Percentiles rank a stretch among this genome's conserved stretches.
phyloP scores from a whole-genome alignment of 2,888 invertebrate species.

The Microctonus hyperodae region DNA sequence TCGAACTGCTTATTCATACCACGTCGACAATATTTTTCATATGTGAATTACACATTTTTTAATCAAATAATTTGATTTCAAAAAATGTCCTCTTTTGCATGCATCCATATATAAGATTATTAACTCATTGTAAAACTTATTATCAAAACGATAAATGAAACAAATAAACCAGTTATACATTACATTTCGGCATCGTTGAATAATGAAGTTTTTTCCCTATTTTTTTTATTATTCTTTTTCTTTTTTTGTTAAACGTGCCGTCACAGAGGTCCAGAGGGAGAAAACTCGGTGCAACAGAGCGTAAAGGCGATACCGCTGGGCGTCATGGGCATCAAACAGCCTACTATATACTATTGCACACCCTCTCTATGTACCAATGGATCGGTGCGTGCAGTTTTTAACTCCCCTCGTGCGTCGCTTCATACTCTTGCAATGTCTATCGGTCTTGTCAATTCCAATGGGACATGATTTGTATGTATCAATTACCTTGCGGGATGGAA shows the following conservation, averaged over 20 bases:
- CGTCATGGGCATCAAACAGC: slow-evolving; percentile 44
- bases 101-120: too few species aligned
- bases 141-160: too few species aligned
- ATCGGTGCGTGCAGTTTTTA: slow-evolving; percentile 4
- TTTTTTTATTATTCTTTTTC: background rate
- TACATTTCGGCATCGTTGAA: too few species aligned
- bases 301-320: slow-evolving; percentile 59
- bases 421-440: slow-evolving; percentile 24
- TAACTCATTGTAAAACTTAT: too few species aligned
- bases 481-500: slow-evolving; percentile 48
- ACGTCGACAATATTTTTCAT: too few species aligned
- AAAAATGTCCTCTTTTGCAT: too few species aligned
- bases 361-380: slow-evolving; percentile 21
- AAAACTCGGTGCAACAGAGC: slow-evolving; percentile 54
- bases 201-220: background rate
- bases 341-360: slow-evolving; percentile 27
- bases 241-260: background rate
- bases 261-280: slow-evolving; percentile 36
- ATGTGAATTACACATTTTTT: too few species aligned
- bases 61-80: too few species aligned
- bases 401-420: slow-evolving; percentile 19
- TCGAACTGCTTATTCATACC: too few species aligned
- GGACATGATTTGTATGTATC: slow-evolving; percentile 54
- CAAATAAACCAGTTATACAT: too few species aligned
- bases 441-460: slow-evolving; percentile 41